phyloP scores from a whole-genome alignment of 2,797 vertebrate species.

The Amniataba percoides region DNA sequence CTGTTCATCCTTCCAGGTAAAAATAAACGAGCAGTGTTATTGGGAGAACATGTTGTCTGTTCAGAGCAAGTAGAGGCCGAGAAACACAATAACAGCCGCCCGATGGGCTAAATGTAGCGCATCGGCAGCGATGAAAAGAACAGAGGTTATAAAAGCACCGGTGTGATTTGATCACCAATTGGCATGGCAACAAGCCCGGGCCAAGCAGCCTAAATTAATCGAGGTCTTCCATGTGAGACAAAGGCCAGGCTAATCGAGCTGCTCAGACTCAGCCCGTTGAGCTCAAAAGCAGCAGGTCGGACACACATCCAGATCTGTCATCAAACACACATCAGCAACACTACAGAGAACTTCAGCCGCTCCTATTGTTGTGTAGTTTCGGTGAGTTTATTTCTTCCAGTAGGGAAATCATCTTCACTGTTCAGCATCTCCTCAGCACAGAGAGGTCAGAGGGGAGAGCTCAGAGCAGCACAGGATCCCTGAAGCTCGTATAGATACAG shows the following conservation, averaged over 20 bases:
- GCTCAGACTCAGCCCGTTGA: constrained; percentile 43
- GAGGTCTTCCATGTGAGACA: constrained; percentile 69
- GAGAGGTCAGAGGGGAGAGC: constrained; percentile 44
- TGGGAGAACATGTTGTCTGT: constrained; percentile 56
- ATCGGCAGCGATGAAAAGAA: constrained; percentile 58
- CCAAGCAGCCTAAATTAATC: constrained; percentile 71
- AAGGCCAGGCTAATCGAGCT: constrained; percentile 59
- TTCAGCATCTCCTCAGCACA: constrained; percentile 17
- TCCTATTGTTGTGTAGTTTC: constrained; percentile 14
- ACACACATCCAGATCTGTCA: constrained; percentile 37
- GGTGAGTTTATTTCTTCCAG: constrained; percentile 37
- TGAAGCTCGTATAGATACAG: constrained; percentile 31
- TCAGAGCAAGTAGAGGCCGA: constrained; percentile 58
- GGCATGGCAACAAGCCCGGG: constrained; percentile 69
- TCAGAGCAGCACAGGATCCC: constrained; percentile 35
- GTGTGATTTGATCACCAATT: constrained; percentile 74
- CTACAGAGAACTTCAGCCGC: constrained; percentile 1
- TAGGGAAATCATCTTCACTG: constrained; percentile 31
- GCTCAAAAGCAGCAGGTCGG: constrained; percentile 43
- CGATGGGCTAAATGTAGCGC: constrained; percentile 72
- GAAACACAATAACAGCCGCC: constrained; percentile 60
- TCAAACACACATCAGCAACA: constrained; percentile 10
- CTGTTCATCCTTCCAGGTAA: constrained; percentile 53
- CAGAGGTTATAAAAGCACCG: constrained; percentile 69
- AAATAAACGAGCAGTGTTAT: constrained; percentile 61